phyloP scores from a whole-genome alignment of 2,113 vertebrate species.

The Prietella phreatophila region DNA sequence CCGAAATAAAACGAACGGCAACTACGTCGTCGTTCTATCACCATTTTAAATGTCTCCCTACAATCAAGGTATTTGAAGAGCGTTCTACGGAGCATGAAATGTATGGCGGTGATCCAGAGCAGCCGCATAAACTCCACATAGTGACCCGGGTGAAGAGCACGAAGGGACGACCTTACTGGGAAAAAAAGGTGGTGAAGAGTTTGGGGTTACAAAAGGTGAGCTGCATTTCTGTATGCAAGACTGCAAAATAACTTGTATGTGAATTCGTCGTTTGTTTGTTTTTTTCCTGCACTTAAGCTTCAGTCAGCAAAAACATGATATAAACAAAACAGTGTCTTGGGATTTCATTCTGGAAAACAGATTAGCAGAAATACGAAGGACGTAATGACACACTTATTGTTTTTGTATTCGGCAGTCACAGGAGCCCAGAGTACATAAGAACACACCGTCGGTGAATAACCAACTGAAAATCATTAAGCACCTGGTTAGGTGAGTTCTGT shows the following conservation, averaged over 20 bases:
- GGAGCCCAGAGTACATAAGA: slow-evolving; percentile 86
- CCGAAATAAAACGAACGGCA: not conserved
- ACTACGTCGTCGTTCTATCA: not conserved
- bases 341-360: not conserved
- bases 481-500: slow-evolving; percentile 83
- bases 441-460: slow-evolving; percentile 86
- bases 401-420: slow-evolving; percentile 71
- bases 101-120: slow-evolving; percentile 87
- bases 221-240: not conserved
- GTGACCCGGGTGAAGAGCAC: slow-evolving; percentile 83
- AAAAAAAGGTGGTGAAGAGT: slow-evolving; percentile 80
- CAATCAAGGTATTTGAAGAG: slow-evolving; percentile 79
- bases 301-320: not conserved
- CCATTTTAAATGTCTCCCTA: not conserved
- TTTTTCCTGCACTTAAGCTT: not conserved
- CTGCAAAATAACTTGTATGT: not conserved
- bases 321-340: not conserved
- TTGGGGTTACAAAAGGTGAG: slow-evolving; percentile 86
- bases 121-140: slow-evolving; percentile 91
- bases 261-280: not conserved
- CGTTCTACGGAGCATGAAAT: slow-evolving; percentile 84
- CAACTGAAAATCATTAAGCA: slow-evolving; percentile 90
- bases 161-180: slow-evolving; percentile 87
- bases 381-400: not conserved
- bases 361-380: not conserved